These are phyloP conservation scores for Caenorhabditis latens DNA, from an alignment of 1,140 invertebrate genomes.

Conservation along the genomic window DNA sequence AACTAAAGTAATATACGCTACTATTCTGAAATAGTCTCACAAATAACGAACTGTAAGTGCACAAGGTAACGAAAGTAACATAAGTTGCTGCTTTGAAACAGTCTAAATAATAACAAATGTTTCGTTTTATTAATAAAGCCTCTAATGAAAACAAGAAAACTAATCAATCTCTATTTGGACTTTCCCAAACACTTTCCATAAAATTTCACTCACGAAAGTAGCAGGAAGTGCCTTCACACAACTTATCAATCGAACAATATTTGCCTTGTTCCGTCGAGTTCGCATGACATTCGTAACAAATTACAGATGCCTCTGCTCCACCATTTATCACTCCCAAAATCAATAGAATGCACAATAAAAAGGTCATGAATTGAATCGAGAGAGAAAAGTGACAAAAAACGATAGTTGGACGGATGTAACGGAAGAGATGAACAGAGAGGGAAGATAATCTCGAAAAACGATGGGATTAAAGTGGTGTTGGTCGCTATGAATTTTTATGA, in stretches of 20 bases:
- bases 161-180: too few relatives aligned
- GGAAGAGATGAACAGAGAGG: not conserved
- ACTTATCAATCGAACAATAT: conserved; percentile 51
- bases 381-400: not conserved
- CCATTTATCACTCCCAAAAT: not conserved
- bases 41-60: too few relatives aligned
- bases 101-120: too few relatives aligned
- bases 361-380: not conserved
- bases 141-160: too few relatives aligned
- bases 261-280: conserved; percentile 52
- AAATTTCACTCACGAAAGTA: conserved; percentile 45
- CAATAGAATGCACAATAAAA: not conserved
- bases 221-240: conserved; percentile 52
- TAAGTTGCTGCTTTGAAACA: too few relatives aligned
- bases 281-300: conserved; percentile 49
- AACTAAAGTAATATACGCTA: too few relatives aligned
- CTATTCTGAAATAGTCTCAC: too few relatives aligned
- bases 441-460: conserved; percentile 12
- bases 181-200: too few relatives aligned
- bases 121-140: too few relatives aligned
- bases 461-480: not conserved
- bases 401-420: not conserved
- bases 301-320: not conserved
- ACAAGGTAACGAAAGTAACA: too few relatives aligned
- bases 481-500: not conserved